A percentile compares a stretch with the other conserved stretches of the same genome.
phyloP scores from a whole-genome alignment of 2,113 vertebrate genomes.

The Centrocercus urophasianus region DNA sequence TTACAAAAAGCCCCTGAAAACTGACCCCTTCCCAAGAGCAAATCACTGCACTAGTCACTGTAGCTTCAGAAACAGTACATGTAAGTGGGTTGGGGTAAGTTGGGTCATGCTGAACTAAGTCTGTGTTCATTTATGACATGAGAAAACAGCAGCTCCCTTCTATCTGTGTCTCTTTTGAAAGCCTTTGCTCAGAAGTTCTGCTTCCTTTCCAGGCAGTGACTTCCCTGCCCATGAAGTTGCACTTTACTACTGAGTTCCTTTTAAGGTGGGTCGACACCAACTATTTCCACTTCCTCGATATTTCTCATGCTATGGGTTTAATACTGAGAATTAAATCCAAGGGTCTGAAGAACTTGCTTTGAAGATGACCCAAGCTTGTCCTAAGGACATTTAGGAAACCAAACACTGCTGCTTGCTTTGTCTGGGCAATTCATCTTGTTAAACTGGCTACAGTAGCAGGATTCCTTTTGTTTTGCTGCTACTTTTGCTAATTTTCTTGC shows the following conservation, averaged over 20 bases:
- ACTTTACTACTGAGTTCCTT: background rate
- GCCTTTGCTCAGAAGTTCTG: background rate
- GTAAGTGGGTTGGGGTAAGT: background rate
- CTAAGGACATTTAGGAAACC: background rate
- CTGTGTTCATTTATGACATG: background rate
- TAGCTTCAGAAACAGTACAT: background rate
- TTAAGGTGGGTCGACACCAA: background rate
- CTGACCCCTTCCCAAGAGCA: background rate
- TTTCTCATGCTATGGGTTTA: background rate
- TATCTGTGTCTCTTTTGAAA: background rate
- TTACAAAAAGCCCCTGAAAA: background rate
- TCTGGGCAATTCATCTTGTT: background rate
- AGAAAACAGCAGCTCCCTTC: background rate
- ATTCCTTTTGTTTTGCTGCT: background rate
- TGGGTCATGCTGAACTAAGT: background rate
- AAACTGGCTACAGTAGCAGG: background rate
- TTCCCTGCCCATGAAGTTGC: accelerated
- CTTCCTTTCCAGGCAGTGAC: background rate
- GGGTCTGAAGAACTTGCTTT: background rate
- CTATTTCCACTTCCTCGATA: background rate
- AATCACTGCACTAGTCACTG: background rate
- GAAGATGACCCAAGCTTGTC: background rate
- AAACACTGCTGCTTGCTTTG: background rate
- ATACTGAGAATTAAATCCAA: background rate
- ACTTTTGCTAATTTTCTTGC: background rate